Conservation (phyloP, 2,888 invertebrate species). For the Cetonia aurata region DNA sequence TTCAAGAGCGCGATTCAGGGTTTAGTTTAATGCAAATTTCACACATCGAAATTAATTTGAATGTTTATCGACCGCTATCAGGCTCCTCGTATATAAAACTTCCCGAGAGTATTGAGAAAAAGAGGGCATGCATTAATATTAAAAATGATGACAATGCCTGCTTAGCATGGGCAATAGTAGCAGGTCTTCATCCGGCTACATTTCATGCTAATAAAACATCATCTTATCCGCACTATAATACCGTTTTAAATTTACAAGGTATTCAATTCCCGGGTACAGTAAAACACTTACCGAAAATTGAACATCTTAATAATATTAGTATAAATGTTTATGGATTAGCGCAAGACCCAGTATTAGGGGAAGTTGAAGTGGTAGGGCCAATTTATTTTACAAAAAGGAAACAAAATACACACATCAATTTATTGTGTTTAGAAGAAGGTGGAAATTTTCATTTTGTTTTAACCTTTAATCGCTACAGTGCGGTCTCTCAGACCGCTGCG, state of each 20-base stretch:
- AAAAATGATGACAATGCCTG: conserved; percentile 52
- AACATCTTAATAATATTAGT: conserved; percentile 12
- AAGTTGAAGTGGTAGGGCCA: too few species aligned
- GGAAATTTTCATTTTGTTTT: too few species aligned
- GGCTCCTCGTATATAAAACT: conserved; percentile 48
- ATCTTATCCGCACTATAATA: conserved; percentile 45
- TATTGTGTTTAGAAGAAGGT: too few species aligned
- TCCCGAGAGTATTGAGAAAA: conserved; percentile 46
- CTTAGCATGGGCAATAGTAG: conserved; percentile 54
- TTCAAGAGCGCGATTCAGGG: background rate
- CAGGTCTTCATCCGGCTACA: conserved; percentile 48
- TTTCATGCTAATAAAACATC: conserved; percentile 45
- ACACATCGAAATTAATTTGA: conserved; percentile 46
- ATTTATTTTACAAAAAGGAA: too few species aligned
- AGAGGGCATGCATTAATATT: conserved; percentile 53
- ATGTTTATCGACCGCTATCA: conserved; percentile 48
- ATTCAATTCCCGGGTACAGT: conserved; percentile 15
- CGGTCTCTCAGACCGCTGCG: too few species aligned
- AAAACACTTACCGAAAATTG: conserved; percentile 4
- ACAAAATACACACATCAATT: too few species aligned
- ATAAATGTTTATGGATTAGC: background rate
- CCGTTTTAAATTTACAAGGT: conserved; percentile 47
- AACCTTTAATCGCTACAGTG: too few species aligned
- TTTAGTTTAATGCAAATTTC: background rate
- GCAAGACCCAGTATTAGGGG: too few species aligned